Evolutionary conservation across 2,888 invertebrate species (phyloP).

Genomic region (Polylopha cassiicola): DNA sequence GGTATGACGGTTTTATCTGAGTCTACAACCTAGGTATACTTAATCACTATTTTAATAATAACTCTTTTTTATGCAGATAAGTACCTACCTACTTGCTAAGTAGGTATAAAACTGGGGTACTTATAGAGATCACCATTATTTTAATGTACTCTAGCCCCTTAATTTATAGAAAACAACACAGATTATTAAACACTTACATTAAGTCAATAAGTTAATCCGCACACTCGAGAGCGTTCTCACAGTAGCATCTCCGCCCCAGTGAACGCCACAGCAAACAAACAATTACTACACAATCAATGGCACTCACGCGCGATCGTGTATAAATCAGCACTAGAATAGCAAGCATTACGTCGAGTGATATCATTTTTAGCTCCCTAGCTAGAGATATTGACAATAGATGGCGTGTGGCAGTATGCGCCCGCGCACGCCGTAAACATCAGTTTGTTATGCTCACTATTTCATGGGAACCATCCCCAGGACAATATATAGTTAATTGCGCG

Average conservation of each 20-base stretch:
- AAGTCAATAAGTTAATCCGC: constrained; percentile 51
- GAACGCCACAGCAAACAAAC: constrained; percentile 61
- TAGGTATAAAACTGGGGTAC: no score
- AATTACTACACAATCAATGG: constrained; percentile 68
- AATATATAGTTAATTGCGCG: constrained; percentile 72
- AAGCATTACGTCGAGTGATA: constrained; percentile 48
- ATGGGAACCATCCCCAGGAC: constrained; percentile 68
- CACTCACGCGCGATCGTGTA: constrained; percentile 57
- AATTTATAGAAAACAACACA: constrained; percentile 32
- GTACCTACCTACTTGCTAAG: no score
- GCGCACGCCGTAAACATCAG: constrained; percentile 41
- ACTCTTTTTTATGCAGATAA: no score
- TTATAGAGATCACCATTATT: no score
- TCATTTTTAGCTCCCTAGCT: constrained; percentile 50
- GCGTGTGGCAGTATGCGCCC: constrained; percentile 47
- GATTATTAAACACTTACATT: constrained; percentile 36
- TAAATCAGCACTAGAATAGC: constrained; percentile 62
- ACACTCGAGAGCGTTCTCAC: constrained; percentile 55
- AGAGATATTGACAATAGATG: constrained; percentile 53
- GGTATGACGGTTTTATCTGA: no score
- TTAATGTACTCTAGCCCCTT: constrained; percentile 15
- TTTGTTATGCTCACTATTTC: constrained; percentile 55
- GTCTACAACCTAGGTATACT: no score
- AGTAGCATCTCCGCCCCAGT: constrained; percentile 39
- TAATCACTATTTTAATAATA: no score